Base-by-base conservation (phyloP, 2,113 vertebrate genomes). In the Aplodontia rufa region DNA sequence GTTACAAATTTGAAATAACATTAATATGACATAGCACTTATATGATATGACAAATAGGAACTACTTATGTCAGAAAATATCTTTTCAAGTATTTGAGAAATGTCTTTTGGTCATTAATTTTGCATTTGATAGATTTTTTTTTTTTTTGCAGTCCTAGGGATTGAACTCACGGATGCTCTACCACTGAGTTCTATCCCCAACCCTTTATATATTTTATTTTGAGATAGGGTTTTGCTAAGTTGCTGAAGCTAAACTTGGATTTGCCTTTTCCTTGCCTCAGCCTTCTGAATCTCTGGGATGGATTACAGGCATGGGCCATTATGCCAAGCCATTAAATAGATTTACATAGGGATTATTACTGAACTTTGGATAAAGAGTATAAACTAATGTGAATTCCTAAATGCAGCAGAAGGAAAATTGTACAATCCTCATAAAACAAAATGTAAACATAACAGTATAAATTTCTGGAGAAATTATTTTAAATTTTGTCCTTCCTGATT, bases 31-130 rank as follows among this genome's bases (percentile, higher is more conserved):
- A 72, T 24, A 66, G 24, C 30, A 74, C 1, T 93, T 71, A 24
- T 6, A 14, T 53, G 1, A 45, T 35, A 83, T 35, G 8, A 89
- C 47, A 78, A 60, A n/a, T 45, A 51, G 45, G 20, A 76, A 66
- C 12, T 68, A 79, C 6, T 8, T 60, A 14, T 51, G 40, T 16
- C 32, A 74, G 20, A 94, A 72, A 89, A 86, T n/a, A 93, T 71
- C 1, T 80, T 60, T 69, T 55, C 35, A 51, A 84, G 22, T 64
- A n/a, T n/a, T 69, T 88, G 28, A 85, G 8, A 90, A 75, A 62
- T 45, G 19, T n/a, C 72, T 69, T 88, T 90, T 76, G 62, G 45
- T 62, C 28, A 72, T 82, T 93, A 93, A 45, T 32, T 92, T 96
- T 30, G 32, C 14, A 72, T 35, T 82, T 20, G 47, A 37, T 35